These are phyloP conservation scores for Kryptolebias ocellatus DNA, from an alignment of 2,797 vertebrate species.

Conservation along the genomic window DNA sequence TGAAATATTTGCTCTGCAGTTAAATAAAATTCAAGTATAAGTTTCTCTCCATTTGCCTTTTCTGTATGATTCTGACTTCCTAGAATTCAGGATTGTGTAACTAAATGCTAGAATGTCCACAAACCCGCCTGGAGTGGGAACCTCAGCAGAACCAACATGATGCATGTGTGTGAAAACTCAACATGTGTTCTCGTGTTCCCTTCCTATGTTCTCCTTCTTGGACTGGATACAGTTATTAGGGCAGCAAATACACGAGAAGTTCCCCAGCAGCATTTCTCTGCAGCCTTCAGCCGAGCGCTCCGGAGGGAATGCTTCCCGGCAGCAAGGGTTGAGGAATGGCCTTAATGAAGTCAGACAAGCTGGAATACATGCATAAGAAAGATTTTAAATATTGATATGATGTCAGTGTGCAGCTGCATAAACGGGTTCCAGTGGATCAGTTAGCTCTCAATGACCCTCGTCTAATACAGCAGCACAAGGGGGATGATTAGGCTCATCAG, in stretches of 20 bases:
- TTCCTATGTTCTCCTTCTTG: constrained; percentile 8
- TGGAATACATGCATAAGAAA: constrained; percentile 92
- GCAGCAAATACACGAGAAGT: constrained; percentile 41
- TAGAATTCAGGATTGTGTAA: neutral
- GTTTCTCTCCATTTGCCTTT: neutral
- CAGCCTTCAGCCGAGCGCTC: constrained; percentile 86
- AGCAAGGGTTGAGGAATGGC: constrained; percentile 87
- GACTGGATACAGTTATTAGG: constrained; percentile 45
- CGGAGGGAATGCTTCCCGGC: constrained; percentile 77
- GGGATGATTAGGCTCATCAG: constrained; percentile 86
- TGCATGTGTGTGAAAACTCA: neutral
- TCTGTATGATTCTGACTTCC: neutral
- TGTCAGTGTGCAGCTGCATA: constrained; percentile 87
- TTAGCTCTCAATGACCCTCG: constrained; percentile 80
- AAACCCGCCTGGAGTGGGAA: neutral
- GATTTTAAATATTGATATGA: constrained; percentile 95
- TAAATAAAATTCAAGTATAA: too few relatives aligned
- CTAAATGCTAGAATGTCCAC: neutral
- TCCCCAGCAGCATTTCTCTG: constrained; percentile 47
- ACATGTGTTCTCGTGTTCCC: constrained; percentile 1
- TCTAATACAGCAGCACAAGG: constrained; percentile 79
- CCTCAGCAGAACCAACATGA: neutral
- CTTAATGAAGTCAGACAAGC: constrained; percentile 95
- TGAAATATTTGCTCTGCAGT: too few relatives aligned
- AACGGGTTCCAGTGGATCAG: constrained; percentile 83